phyloP scores from a whole-genome alignment of 2,113 vertebrate species.

The Pelobates fuscus region DNA sequence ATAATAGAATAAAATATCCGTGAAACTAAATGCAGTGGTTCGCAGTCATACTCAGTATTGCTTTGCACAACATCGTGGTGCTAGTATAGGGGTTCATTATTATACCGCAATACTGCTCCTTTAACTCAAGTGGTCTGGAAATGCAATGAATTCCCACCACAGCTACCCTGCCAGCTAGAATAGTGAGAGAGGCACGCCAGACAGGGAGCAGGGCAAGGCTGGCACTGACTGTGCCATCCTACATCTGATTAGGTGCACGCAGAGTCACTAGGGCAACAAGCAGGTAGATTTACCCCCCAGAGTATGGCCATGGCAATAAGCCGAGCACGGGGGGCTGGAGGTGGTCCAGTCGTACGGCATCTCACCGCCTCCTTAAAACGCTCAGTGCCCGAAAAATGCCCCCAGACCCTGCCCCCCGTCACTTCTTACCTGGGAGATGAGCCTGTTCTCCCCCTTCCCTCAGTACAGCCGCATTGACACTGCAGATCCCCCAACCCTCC shows the following conservation, averaged over 20 bases:
- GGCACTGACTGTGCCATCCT: background rate
- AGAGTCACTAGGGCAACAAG: conserved; percentile 28
- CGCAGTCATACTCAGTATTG: background rate
- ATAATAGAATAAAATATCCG: background rate
- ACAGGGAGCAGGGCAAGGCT: background rate
- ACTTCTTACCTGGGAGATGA: conserved; percentile 73
- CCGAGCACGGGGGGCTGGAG: background rate
- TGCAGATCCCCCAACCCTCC: conserved; percentile 64
- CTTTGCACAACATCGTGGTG: background rate
- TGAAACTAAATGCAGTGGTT: background rate
- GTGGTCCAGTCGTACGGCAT: background rate
- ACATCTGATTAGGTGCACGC: conserved; percentile 3
- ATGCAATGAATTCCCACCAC: background rate
- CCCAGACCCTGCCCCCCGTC: conserved; percentile 7
- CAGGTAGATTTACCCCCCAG: conserved; percentile 18
- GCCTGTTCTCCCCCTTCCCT: conserved; percentile 65
- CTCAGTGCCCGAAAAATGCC: no score
- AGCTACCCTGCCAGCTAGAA: background rate
- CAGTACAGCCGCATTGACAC: conserved; percentile 76
- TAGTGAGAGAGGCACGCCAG: no score
- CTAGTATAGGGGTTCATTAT: background rate
- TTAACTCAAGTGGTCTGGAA: conserved; percentile 3
- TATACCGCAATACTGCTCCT: conserved; percentile 21
- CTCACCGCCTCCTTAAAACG: no score
- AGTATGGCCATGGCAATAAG: background rate